phyloP scores from a whole-genome alignment of 2,113 vertebrate genomes.

The Terrapene triunguis region DNA sequence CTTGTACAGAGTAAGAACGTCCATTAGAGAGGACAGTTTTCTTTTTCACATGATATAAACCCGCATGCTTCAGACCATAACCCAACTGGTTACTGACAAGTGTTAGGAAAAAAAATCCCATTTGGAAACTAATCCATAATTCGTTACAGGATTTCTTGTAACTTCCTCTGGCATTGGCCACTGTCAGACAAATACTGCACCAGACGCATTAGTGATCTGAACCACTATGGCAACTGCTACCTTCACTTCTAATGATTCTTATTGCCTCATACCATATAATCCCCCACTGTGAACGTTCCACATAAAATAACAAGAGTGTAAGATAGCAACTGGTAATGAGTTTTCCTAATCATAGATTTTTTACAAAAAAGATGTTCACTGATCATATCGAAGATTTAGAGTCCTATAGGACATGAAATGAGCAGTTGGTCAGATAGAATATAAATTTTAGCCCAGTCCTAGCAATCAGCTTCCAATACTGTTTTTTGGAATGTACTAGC shows the following conservation, averaged over 20 bases:
- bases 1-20: background rate
- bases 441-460: background rate
- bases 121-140: background rate
- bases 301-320: background rate
- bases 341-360: background rate
- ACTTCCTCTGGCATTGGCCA: background rate
- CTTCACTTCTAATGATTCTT: background rate
- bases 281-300: background rate
- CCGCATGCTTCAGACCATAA: background rate
- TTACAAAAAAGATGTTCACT: constrained; percentile 3
- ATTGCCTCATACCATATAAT: background rate
- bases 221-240: background rate
- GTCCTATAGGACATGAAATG: background rate
- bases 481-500: background rate
- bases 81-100: background rate
- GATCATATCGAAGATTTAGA: background rate
- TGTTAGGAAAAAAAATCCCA: background rate
- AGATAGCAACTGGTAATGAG: background rate
- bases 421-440: fast-evolving
- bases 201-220: background rate
- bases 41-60: background rate
- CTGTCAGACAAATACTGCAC: background rate
- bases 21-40: background rate
- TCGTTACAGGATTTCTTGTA: background rate
- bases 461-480: background rate